Evolutionary conservation across 2,113 vertebrate genomes (phyloP).

Genomic region (Dinomys branickii): DNA sequence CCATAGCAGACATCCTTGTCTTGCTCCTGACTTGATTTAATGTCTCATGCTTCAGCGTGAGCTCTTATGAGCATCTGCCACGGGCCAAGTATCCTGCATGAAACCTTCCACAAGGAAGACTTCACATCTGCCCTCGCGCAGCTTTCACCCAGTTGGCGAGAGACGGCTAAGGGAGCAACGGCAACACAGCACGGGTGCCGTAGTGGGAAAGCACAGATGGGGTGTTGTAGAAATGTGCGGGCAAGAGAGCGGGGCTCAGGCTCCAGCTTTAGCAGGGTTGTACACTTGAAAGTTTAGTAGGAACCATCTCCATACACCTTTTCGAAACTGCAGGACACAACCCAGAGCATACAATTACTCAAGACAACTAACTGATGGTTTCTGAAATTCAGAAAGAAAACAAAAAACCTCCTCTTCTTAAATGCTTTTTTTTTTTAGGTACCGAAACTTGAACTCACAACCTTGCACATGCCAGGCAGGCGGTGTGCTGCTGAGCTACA

Average conservation of each 20-base stretch:
- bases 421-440: no score
- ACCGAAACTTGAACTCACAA: no score
- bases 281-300: not conserved
- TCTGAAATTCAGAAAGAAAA: not conserved
- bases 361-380: not conserved
- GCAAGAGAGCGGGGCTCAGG: not conserved
- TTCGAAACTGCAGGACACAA: constrained; percentile 9
- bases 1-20: not conserved
- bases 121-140: not conserved
- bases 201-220: not conserved
- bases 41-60: not conserved
- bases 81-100: not conserved
- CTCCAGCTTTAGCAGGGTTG: not conserved
- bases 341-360: not conserved
- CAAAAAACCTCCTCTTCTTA: not conserved
- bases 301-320: not conserved
- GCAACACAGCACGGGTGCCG: not conserved
- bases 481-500: no score
- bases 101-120: not conserved
- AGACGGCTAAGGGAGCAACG: not conserved
- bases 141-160: not conserved
- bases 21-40: not conserved
- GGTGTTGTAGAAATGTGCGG: not conserved
- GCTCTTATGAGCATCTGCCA: not conserved
- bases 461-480: no score